A percentile compares a stretch with the other conserved stretches of the same genome.
These are phyloP conservation scores for Folsomia manolachei DNA, from an alignment of 2,888 invertebrate genomes.

Conservation along the genomic window DNA sequence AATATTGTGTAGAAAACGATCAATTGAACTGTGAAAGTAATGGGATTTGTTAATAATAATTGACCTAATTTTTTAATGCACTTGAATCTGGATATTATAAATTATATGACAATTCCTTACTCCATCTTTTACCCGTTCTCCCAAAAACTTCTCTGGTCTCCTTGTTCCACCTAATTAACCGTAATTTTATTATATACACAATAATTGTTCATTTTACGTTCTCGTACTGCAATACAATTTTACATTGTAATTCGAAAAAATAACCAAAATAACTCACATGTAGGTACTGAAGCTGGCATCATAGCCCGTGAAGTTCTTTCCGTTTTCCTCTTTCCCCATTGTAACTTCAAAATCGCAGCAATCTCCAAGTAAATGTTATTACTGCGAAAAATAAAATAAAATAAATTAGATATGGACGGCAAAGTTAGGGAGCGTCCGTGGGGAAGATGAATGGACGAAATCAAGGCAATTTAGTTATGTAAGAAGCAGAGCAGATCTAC, in stretches of 20 bases:
- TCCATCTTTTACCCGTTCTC: slow-evolving; percentile 89
- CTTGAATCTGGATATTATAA: background rate
- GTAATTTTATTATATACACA: too few species aligned
- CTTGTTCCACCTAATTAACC: too few species aligned
- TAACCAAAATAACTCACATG: too few species aligned
- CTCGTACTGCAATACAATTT: too few species aligned
- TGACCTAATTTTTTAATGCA: slow-evolving; percentile 7
- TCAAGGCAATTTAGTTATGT: too few species aligned
- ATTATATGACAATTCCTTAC: slow-evolving; percentile 58
- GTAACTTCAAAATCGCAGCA: too few species aligned
- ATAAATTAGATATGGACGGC: background rate
- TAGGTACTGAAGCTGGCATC: slow-evolving; percentile 4
- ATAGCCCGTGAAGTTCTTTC: slow-evolving; percentile 1
- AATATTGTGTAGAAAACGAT: slow-evolving; percentile 93
- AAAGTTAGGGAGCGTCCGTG: background rate
- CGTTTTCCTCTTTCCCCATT: slow-evolving; percentile 10
- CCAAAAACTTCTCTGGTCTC: slow-evolving; percentile 88
- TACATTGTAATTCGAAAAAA: too few species aligned
- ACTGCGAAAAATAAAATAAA: background rate
- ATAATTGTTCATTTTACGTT: too few species aligned
- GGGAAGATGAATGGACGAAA: background rate
- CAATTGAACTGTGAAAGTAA: slow-evolving; percentile 78
- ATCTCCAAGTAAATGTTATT: background rate
- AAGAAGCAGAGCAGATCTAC: background rate
- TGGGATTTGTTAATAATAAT: background rate